Evolutionary conservation across 2,113 vertebrate species (phyloP).

Genomic region (Podocnemis expansa): DNA sequence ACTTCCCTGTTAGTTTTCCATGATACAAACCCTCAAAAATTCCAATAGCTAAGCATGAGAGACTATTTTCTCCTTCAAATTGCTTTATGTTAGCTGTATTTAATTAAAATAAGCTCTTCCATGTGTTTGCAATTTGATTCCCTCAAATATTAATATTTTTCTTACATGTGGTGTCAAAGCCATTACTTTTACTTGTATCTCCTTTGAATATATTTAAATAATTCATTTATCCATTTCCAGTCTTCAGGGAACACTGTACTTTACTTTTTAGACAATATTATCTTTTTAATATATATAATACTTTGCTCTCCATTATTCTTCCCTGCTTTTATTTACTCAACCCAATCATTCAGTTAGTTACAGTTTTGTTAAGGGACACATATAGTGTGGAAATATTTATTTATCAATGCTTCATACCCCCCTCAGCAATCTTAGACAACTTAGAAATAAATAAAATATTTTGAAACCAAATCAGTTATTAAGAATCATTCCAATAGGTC

Average conservation of each 20-base stretch:
- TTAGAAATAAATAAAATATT: conserved; percentile 65
- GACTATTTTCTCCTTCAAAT: background rate
- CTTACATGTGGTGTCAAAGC: conserved; percentile 35
- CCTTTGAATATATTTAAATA: conserved; percentile 70
- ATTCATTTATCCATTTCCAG: conserved; percentile 63
- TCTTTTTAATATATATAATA: conserved; percentile 4
- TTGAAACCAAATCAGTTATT: conserved; percentile 60
- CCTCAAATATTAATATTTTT: conserved; percentile 68
- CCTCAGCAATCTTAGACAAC: conserved; percentile 55
- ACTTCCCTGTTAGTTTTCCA: background rate
- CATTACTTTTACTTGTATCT: conserved; percentile 55
- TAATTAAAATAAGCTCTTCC: conserved; percentile 62
- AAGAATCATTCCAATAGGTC: conserved; percentile 57
- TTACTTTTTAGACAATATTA: background rate
- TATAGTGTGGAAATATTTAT: conserved; percentile 24
- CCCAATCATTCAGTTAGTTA: conserved; percentile 32
- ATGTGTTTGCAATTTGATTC: conserved; percentile 50
- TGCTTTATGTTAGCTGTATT: conserved; percentile 16
- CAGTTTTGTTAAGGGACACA: conserved; percentile 49
- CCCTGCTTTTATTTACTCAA: conserved; percentile 22
- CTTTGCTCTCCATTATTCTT: conserved; percentile 31
- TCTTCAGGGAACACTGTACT: background rate
- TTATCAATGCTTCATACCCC: conserved; percentile 48
- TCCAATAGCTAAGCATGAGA: background rate
- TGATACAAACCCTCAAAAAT: background rate